Base-by-base conservation (phyloP, 2,888 invertebrate genomes). In the Mythimna lalbum region DNA sequence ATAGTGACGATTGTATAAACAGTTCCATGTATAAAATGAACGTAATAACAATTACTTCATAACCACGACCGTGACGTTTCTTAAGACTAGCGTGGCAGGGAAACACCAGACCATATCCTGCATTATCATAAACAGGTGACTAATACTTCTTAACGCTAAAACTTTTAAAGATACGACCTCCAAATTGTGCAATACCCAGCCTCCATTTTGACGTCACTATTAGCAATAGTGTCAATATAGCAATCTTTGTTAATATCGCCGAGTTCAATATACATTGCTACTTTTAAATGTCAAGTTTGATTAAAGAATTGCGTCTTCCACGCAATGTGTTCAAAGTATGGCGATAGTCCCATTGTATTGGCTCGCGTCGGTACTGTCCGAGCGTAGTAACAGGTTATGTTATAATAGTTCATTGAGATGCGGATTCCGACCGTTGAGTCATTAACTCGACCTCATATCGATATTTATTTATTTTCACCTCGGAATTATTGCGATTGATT, bases 391-490 rank as follows among this genome's bases (percentile, higher is more conserved):
- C 86, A 79, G 80, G 88, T 88, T 88, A 86, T 87, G 87, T 89
- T 89, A 92, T 92, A 91, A 89, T 90, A 86, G 86, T 86, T 87
- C 88, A 91, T 87, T 88, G 87, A 89, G 85, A 86, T 80, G 80
- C 81, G 83, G 84, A 89, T 88, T 88, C 87, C 86, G 87, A 86
- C 81, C 81, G 81, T 82, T 93, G 93, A 93, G 74, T 93, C 93
- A 93, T 82, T 69, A 68, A 47, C 68, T 61, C 82, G 80, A 78
- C 84, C 85, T 77, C 78, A 81, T 81, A 84, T 83, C 65, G 76
- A 84, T 85, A 66, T 73, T 72, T 64, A 75, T 73, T 69, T 69
- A 70, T 81, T 83, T 82, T 79, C 75, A 81, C 76, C 65, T 81
- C 47, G 63, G 57, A 76, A 67, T 56, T 62, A 73, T 75, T 81